A percentile compares a stretch with the other conserved stretches of the same genome.
Conservation (phyloP, 2,888 invertebrate species). For the Deroplatys truncata region DNA sequence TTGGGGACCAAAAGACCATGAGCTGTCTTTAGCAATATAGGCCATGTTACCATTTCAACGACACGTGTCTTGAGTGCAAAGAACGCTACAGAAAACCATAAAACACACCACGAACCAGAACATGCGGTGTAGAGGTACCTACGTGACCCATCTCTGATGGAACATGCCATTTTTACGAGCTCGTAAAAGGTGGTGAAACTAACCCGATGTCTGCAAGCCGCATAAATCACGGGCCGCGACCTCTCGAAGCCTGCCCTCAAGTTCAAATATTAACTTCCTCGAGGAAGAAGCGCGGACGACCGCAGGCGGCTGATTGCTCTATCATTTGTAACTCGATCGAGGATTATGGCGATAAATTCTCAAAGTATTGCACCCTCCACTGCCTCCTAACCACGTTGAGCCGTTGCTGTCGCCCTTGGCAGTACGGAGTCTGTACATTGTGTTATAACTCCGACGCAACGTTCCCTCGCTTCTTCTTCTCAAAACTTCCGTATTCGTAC, state of each 20-base stretch:
- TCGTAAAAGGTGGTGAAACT: constrained; percentile 5
- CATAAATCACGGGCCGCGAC: not conserved
- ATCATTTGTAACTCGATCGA: not conserved
- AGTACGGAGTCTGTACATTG: not conserved
- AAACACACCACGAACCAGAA: not conserved
- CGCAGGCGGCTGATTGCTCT: not conserved
- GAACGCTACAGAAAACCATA: not conserved
- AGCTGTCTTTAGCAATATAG: not conserved
- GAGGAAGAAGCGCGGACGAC: not conserved
- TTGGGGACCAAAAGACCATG: not conserved
- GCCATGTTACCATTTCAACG: not conserved
- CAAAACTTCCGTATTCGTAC: too few relatives aligned
- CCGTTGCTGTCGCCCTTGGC: too few relatives aligned
- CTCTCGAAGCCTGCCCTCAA: not conserved
- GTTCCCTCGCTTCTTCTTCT: not conserved
- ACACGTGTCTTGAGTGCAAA: not conserved
- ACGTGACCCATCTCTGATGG: not conserved
- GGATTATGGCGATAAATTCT: not conserved
- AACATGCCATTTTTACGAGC: not conserved
- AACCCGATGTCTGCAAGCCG: not conserved
- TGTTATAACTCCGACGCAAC: not conserved
- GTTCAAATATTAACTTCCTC: not conserved
- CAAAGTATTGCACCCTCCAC: not conserved
- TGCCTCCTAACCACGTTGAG: not conserved
- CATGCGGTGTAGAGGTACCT: not conserved